phyloP scores from a whole-genome alignment of 1,140 invertebrate genomes.

The Philaenus spumarius region DNA sequence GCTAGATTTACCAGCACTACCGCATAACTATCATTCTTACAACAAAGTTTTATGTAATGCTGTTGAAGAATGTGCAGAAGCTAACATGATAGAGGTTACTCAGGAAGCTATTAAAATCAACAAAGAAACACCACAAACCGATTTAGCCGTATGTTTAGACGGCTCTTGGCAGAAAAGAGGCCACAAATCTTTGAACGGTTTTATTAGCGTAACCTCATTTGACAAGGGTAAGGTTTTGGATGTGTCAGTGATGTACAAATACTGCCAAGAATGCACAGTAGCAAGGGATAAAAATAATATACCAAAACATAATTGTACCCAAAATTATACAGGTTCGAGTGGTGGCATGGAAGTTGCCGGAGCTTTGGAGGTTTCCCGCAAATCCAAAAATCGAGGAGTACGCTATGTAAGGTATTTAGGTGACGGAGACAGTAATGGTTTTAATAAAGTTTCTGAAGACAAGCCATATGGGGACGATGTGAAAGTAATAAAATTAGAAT shows the following conservation, averaged over 20 bases:
- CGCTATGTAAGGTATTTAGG: constrained; percentile 25
- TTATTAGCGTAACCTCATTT: background rate
- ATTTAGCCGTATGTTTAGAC: constrained; percentile 7
- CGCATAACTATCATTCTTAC: constrained; percentile 4
- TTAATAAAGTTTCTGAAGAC: constrained; percentile 2
- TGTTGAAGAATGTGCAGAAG: constrained; percentile 4
- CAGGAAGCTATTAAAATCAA: constrained; percentile 5
- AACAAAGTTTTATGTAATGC: too few species aligned
- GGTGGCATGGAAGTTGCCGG: constrained; percentile 26
- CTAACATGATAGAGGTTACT: constrained; percentile 11
- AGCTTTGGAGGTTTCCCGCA: constrained; percentile 24
- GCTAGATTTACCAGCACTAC: constrained; percentile 4
- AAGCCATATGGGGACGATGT: too few species aligned
- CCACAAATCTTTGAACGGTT: constrained; percentile 13
- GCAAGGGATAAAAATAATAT: background rate
- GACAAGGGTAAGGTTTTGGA: constrained; percentile 10
- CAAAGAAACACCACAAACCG: too few species aligned
- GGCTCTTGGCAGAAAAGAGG: too few species aligned
- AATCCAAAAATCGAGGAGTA: constrained; percentile 16
- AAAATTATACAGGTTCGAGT: constrained; percentile 25
- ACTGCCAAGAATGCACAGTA: background rate
- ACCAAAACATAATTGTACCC: constrained; percentile 17
- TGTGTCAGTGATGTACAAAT: too few species aligned
- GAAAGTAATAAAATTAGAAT: constrained; percentile 28
- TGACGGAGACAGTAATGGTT: constrained; percentile 26